Percentiles rank a stretch among this genome's conserved stretches.
These are phyloP conservation scores for Spizaetus ornatus DNA, from an alignment of 2,113 vertebrate genomes.

Conservation along the genomic window DNA sequence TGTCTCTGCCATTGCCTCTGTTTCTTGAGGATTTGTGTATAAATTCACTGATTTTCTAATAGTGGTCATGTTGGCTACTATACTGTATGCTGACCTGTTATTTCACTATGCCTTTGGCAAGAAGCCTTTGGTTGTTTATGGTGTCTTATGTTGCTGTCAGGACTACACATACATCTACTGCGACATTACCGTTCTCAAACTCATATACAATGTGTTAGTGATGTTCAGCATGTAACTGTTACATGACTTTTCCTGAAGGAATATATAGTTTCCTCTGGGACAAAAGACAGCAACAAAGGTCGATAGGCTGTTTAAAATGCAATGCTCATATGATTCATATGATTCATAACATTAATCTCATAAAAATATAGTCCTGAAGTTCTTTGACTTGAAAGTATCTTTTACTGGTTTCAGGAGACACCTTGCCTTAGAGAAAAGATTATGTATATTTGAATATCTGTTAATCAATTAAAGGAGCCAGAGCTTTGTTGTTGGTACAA, in stretches of 20 bases:
- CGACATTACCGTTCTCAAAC: neutral
- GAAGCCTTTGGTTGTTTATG: neutral
- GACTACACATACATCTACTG: neutral
- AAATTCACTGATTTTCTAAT: neutral
- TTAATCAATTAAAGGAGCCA: neutral
- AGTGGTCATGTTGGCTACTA: neutral
- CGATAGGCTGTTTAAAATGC: neutral
- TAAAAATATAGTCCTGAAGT: neutral
- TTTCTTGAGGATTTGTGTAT: neutral
- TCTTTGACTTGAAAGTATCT: neutral
- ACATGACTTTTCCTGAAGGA: neutral
- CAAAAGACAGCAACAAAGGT: neutral
- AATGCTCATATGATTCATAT: neutral
- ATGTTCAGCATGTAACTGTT: neutral
- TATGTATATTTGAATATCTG: neutral
- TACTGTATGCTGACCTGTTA: neutral
- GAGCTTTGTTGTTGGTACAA: neutral
- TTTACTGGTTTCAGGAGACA: neutral
- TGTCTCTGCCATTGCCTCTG: neutral
- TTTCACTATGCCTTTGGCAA: neutral
- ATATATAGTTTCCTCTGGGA: neutral
- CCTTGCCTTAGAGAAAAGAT: neutral
- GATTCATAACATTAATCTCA: neutral
- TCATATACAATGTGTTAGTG: neutral
- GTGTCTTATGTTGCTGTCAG: neutral